Percentiles rank a stretch among this genome's conserved stretches.
Evolutionary conservation across 2,113 vertebrate species (phyloP).

Genomic region (Orthochromis indermauri): DNA sequence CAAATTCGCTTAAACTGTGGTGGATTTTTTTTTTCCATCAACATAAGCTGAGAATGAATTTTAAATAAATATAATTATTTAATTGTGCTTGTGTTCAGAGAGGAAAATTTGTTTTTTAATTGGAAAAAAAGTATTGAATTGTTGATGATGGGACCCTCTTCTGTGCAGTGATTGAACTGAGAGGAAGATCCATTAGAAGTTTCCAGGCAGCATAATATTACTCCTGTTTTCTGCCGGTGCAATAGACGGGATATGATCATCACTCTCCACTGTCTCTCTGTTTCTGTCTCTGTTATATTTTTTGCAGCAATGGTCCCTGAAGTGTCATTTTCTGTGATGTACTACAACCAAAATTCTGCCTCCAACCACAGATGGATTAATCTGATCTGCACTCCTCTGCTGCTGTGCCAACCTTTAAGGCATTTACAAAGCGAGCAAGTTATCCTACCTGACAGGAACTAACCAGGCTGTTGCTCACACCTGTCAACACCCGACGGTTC

Average conservation of each 20-base stretch:
- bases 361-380: slow-evolving; percentile 6
- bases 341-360: background rate
- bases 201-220: background rate
- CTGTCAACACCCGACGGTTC: background rate
- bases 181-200: background rate
- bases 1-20: fast-evolving
- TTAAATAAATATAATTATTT: background rate
- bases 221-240: background rate
- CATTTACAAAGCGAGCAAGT: background rate
- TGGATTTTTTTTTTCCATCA: fast-evolving
- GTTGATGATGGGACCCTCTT: background rate
- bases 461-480: background rate
- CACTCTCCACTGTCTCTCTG: background rate
- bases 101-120: background rate
- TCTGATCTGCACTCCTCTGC: background rate
- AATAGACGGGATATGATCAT: background rate
- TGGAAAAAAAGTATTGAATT: background rate
- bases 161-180: background rate
- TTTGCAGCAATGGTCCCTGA: background rate
- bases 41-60: background rate
- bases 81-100: background rate
- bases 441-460: background rate
- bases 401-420: background rate
- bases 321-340: background rate
- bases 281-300: background rate